A percentile compares a stretch with the other conserved stretches of the same genome.
Conservation (phyloP, 1,140 invertebrate genomes). For the Chrysomallon squamiferum region DNA sequence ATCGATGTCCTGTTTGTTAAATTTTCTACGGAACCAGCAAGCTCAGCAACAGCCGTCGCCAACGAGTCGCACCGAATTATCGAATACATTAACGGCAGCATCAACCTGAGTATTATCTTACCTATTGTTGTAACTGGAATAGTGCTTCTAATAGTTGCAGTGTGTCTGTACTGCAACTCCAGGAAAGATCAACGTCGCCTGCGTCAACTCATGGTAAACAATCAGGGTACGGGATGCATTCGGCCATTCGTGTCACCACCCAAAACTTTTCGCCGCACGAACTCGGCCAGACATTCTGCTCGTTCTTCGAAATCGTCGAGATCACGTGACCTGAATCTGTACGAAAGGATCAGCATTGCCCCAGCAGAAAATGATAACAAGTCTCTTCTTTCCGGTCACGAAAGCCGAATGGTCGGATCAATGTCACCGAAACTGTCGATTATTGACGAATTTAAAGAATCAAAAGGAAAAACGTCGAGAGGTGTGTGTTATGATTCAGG, state of each 20-base stretch:
- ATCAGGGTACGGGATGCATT: not conserved
- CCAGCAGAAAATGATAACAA: not conserved
- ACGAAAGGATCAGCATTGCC: not conserved
- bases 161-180: not conserved
- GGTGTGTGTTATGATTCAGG: not conserved
- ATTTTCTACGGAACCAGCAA: no score
- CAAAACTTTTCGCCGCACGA: no score
- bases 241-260: not conserved
- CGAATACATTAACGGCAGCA: not conserved
- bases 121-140: not conserved
- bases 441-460: not conserved
- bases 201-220: not conserved
- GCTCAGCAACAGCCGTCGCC: no score
- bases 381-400: not conserved
- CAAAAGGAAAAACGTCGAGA: not conserved
- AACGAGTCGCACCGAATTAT: no score
- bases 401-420: not conserved
- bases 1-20: no score
- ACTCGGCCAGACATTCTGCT: not conserved
- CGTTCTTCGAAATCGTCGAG: not conserved
- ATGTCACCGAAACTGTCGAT: not conserved
- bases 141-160: not conserved
- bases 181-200: not conserved
- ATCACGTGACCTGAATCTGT: not conserved
- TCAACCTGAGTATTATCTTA: not conserved